phyloP scores from a whole-genome alignment of 2,113 vertebrate genomes.

The Chlorodrepanis virens region DNA sequence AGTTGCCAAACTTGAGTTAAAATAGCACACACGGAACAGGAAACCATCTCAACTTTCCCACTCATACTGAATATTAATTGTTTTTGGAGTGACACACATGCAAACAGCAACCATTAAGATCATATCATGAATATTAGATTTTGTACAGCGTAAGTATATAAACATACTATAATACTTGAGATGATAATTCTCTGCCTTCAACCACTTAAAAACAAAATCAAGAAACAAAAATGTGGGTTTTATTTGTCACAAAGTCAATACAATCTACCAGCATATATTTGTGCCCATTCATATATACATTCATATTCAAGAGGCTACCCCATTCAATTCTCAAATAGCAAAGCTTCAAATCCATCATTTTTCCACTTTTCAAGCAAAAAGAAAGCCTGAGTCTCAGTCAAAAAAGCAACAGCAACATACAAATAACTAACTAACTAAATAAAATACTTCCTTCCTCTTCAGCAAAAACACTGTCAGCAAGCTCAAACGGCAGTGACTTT shows the following conservation, averaged over 20 bases:
- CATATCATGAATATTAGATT: neutral
- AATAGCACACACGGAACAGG: neutral
- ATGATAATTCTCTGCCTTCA: neutral
- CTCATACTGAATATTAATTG: neutral
- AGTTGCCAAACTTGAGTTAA: neutral
- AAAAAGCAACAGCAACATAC: neutral
- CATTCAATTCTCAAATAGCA: neutral
- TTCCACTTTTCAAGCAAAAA: neutral
- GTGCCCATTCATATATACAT: neutral
- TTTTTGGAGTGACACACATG: neutral
- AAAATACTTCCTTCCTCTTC: slow-evolving; percentile 27
- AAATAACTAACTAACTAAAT: neutral
- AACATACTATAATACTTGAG: neutral
- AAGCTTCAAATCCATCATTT: neutral
- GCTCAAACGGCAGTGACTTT: neutral
- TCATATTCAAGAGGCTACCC: neutral
- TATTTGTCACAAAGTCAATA: neutral
- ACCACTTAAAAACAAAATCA: neutral
- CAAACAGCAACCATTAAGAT: neutral
- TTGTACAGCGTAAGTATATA: neutral
- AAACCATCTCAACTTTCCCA: neutral
- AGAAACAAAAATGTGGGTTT: neutral
- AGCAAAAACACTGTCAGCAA: slow-evolving; percentile 1
- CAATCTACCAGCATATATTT: neutral
- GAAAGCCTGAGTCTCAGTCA: neutral